Percentiles rank a stretch among this genome's conserved stretches.
Conservation (phyloP, 2,797 vertebrate genomes). For the Meriones psammophilus region DNA sequence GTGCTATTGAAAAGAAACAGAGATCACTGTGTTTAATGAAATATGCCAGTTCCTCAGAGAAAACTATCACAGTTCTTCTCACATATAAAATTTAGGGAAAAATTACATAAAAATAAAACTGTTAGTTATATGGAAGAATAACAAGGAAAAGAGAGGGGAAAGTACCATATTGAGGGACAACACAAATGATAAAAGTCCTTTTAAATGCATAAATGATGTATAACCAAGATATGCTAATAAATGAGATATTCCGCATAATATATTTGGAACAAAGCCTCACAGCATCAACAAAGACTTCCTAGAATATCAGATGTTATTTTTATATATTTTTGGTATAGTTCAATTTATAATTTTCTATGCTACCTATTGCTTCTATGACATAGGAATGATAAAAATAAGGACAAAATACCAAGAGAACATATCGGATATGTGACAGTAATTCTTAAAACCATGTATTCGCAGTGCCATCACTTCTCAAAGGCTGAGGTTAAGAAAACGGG, state of each 20-base stretch:
- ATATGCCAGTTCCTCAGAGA: background rate
- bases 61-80: background rate
- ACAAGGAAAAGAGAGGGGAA: background rate
- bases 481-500: background rate
- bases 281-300: background rate
- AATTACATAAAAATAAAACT: background rate
- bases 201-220: background rate
- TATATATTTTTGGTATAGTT: background rate
- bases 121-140: background rate
- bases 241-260: background rate
- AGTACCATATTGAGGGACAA: background rate
- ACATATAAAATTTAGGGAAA: background rate
- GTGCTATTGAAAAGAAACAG: background rate
- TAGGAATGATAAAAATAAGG: background rate
- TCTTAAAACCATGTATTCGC: background rate
- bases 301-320: conserved; percentile 13
- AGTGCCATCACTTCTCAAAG: background rate
- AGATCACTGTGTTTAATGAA: background rate
- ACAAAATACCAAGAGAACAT: background rate
- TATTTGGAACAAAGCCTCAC: background rate
- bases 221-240: background rate
- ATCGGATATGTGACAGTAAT: background rate
- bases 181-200: background rate
- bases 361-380: background rate
- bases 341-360: background rate